phyloP scores from a whole-genome alignment of 2,888 invertebrate genomes.

The Caprella mutica region DNA sequence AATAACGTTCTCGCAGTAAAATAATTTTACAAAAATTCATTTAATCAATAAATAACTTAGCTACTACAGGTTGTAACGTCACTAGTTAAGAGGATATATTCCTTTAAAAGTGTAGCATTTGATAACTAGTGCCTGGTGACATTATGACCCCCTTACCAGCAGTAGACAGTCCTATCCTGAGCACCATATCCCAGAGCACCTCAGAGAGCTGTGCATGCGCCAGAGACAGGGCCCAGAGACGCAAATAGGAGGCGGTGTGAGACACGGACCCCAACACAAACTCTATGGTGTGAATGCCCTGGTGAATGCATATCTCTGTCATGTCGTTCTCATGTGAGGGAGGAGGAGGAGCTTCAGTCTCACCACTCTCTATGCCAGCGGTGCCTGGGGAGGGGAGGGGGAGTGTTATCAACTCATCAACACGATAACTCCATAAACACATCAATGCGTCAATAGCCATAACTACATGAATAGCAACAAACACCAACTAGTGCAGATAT shows the following conservation, averaged over 20 bases:
- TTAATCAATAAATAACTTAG: background rate
- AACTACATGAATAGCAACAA: too few relatives aligned
- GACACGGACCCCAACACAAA: constrained; percentile 91
- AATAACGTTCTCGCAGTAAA: too few relatives aligned
- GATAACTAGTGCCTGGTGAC: too few relatives aligned
- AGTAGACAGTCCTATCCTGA: constrained; percentile 49
- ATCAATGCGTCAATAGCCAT: too few relatives aligned
- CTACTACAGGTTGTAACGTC: too few relatives aligned
- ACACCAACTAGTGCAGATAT: too few relatives aligned
- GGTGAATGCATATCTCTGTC: constrained; percentile 82
- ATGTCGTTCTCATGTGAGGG: constrained; percentile 49
- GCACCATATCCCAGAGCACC: constrained; percentile 62
- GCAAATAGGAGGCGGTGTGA: constrained; percentile 90
- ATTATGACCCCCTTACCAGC: background rate
- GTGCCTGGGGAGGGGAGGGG: too few relatives aligned
- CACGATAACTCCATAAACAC: too few relatives aligned
- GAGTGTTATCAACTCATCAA: too few relatives aligned
- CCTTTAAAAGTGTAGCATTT: too few relatives aligned
- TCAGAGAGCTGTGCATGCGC: constrained; percentile 86
- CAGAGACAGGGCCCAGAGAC: constrained; percentile 89
- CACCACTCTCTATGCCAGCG: background rate
- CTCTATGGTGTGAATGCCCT: constrained; percentile 92
- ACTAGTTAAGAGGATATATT: too few relatives aligned
- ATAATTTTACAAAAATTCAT: background rate
- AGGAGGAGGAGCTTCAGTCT: background rate